Evolutionary conservation across 2,888 invertebrate species (phyloP).

Genomic region (Erpobdella octoculata): DNA sequence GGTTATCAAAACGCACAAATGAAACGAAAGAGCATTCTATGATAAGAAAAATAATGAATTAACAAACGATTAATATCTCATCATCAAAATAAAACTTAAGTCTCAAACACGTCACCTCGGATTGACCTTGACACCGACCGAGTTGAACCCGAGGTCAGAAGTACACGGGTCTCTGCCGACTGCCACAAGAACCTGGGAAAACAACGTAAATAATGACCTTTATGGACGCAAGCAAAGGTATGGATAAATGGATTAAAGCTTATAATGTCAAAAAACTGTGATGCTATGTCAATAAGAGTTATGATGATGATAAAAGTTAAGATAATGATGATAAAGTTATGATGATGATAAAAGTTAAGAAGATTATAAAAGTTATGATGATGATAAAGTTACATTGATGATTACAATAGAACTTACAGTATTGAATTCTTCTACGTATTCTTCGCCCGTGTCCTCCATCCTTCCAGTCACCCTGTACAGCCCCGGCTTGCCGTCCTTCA

Average conservation of each 20-base stretch:
- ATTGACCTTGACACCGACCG: slow-evolving; percentile 64
- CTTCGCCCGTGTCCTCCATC: slow-evolving; percentile 37
- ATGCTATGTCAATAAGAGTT: not conserved
- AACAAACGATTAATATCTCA: too few relatives aligned
- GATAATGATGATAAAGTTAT: not conserved
- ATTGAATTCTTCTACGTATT: slow-evolving; percentile 55
- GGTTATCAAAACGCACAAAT: too few relatives aligned
- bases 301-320: not conserved
- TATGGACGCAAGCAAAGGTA: not conserved
- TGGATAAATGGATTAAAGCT: not conserved
- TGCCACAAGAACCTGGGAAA: slow-evolving; percentile 56
- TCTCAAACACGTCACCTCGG: slow-evolving; percentile 41
- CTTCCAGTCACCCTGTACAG: slow-evolving; percentile 50
- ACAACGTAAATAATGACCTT: not conserved
- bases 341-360: not conserved
- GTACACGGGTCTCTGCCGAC: slow-evolving; percentile 59
- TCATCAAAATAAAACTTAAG: too few relatives aligned
- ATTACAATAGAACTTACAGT: slow-evolving; percentile 51
- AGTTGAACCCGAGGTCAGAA: slow-evolving; percentile 57
- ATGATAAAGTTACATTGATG: not conserved
- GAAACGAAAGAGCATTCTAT: too few relatives aligned
- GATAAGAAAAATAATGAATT: too few relatives aligned
- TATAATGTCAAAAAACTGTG: not conserved
- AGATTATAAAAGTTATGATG: not conserved
- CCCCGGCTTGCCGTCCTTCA: slow-evolving; percentile 47